These are phyloP conservation scores for Oreortyx pictus DNA, from an alignment of 2,797 vertebrate species.

Conservation along the genomic window DNA sequence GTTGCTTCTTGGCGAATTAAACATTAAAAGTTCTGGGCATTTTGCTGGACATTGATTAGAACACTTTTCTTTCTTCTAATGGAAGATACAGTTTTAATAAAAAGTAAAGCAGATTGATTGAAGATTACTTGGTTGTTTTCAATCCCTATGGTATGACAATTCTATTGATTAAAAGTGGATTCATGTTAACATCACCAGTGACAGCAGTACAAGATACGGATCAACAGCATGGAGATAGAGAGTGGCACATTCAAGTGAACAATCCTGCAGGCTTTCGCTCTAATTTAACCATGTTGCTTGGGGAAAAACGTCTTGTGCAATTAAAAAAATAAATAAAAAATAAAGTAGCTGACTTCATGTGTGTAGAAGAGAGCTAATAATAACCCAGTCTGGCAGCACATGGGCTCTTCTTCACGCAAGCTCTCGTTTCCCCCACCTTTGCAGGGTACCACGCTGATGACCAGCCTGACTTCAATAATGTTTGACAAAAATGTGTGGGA, in stretches of 20 bases:
- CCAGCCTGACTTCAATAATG: conserved; percentile 89
- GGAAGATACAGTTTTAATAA: background rate
- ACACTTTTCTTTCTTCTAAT: background rate
- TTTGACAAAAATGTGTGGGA: conserved; percentile 88
- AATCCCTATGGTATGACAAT: background rate
- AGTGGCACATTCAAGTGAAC: conserved; percentile 11
- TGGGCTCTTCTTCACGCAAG: background rate
- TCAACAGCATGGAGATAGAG: background rate
- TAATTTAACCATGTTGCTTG: background rate
- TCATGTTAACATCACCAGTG: background rate
- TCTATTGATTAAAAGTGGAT: background rate
- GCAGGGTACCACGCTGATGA: conserved; percentile 85
- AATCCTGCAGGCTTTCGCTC: background rate
- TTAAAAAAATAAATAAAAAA: background rate
- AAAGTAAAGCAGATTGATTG: fast-evolving
- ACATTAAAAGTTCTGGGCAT: background rate
- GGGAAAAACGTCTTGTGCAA: background rate
- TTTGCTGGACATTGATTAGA: background rate
- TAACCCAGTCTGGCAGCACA: background rate
- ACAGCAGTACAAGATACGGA: background rate
- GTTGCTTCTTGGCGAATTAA: background rate
- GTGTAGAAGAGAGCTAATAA: background rate
- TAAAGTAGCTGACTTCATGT: background rate
- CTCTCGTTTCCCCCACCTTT: background rate
- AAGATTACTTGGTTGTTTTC: background rate